Base-by-base conservation (phyloP, 2,888 invertebrate species). In the Anodontia alba region DNA sequence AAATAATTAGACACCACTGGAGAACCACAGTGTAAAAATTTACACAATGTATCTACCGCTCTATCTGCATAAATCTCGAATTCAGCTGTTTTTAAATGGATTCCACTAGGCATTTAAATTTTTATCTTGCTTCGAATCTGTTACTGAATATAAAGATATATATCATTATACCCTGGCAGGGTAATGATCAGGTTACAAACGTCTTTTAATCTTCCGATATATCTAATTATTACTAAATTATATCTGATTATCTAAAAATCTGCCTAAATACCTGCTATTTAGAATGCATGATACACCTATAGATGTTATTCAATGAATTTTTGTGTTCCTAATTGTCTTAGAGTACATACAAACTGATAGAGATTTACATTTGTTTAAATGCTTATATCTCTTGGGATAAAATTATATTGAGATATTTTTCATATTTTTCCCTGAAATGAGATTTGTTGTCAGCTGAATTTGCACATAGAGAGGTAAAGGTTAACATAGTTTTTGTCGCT, bases 201-300 rank as follows among this genome's bases (percentile, higher is more conserved):
- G 62, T 62, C 62, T 62, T 62, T 62, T 62, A 62, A 62, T 62
- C 62, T 62, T 62, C 3, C 33, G 62, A 62, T 62, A 33, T 62
- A 62, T 62, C 62, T 62, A 62, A 62, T 62, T 62, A 62, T 62
- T 62, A 62, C 62, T 62, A 62, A 62, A 62, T 62, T 62, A 62
- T 62, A 62, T 62, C 62, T 62, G 31, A 62, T 62, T 62, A 62
- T 62, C 62, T 31, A 8, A 62, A 62, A 62, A 62, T 62, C 62
- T 62, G 20, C 33, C 7, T 62, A 62, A 62, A 62, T 62, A 62
- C 62, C 62, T 33, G 33, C 62, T 62, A 62, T 62, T 62, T 62
- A 33, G 20, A 33, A 62, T 33, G 20, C 23, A 62, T 33, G 33
- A 62, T 62, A 62, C 62, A 62, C 33, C 62, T 62, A 33, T 33